Conservation (phyloP, 2,113 vertebrate genomes). For the Sinosuthora webbiana region DNA sequence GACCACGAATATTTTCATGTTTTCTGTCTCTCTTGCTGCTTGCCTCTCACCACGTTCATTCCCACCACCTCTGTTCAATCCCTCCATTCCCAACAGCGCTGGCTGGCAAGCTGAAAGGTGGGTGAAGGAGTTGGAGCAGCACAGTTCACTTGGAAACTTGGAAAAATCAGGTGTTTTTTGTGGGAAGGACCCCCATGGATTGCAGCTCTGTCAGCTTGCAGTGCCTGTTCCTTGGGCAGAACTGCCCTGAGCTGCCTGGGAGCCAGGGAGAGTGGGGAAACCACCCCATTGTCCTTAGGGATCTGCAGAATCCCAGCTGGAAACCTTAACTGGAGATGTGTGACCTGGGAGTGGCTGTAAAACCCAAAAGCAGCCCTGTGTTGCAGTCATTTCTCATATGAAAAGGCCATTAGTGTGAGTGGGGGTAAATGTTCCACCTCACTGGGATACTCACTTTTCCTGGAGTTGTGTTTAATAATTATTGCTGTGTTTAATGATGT, state of each 20-base stretch:
- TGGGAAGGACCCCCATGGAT: rapidly evolving
- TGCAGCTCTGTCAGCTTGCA: background rate
- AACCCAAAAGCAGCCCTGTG: background rate
- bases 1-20: background rate
- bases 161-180: background rate
- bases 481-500: background rate
- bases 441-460: background rate
- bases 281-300: background rate
- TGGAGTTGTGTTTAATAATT: background rate
- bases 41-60: slow-evolving; percentile 32
- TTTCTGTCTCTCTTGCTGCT: slow-evolving; percentile 28
- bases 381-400: background rate
- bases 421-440: background rate
- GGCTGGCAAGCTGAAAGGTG: slow-evolving; percentile 74
- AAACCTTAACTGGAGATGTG: background rate
- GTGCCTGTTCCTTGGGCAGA: background rate
- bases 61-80: slow-evolving; percentile 6
- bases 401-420: background rate
- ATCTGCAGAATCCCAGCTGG: background rate
- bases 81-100: slow-evolving; percentile 47
- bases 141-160: background rate
- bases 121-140: slow-evolving; percentile 30
- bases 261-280: background rate
- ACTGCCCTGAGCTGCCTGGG: background rate
- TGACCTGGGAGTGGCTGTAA: background rate